Base-by-base conservation (phyloP, 92 coral and sea anemone genomes). In the Epizoanthus stellaris region DNA sequence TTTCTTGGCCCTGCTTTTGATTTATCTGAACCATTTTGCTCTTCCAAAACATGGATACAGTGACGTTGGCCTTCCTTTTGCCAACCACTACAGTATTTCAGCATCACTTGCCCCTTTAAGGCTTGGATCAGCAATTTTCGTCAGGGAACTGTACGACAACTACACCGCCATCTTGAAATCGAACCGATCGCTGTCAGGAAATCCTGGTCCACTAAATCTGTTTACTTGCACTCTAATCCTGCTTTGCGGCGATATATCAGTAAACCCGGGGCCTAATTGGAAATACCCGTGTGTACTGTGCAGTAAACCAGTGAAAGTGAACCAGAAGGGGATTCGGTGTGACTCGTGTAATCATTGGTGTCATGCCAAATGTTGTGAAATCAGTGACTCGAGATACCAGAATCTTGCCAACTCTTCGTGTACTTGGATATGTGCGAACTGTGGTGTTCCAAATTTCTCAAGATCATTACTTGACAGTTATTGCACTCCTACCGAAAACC, bases 401-500 rank as follows among this genome's bases (percentile, higher is more conserved):
- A 21, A 59, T 62, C 91, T 88, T 82, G 91, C 91, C 63, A 88
- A 88, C 56, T 88, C 91, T 36, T 88, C 85, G 71, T 88, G 91
- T 74, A 73, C 87, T 62, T 88, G 91, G 91, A 70, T 88, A 66
- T 88, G 87, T 75, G 82, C 82, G 69, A 75, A 82, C 70, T 88
- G 91, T 75, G 80, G 84, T 81, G 77, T 73, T 62, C 90, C 87
- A 19, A 80, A 87, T 70, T 81, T 85, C 70, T 75, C 76, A 70
- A 79, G 36, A 69, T 72, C 77, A 15, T 72, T 72, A 72, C 49
- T 47, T 72, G 77, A 47, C 77, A 72, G 77, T 60, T 72, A 45
- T 47, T 38, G 77, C 49, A 72, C 77, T 72, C 77, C 77, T 45
- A 72, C 77, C 19, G 77, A 72, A 36, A 72, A 72, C 77, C 49